Conservation (phyloP, 92 coral and sea anemone genomes). For the Bergia sp. region DNA sequence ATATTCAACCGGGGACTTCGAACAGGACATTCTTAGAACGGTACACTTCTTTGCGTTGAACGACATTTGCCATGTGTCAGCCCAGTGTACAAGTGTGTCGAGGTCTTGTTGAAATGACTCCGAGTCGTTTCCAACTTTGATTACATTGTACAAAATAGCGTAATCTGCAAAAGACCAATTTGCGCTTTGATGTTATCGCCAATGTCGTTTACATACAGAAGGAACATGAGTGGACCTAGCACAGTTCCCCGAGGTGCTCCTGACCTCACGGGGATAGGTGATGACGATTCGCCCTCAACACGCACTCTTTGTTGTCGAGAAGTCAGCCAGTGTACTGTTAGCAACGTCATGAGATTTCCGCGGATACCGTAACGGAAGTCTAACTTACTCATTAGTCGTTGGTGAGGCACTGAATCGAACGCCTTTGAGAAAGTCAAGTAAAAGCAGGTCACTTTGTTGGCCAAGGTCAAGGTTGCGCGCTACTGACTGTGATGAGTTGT, state of each 20-base stretch:
- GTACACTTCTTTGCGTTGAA: conserved; percentile 33
- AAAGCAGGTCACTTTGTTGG: conserved; percentile 21
- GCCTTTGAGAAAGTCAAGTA: conserved; percentile 5
- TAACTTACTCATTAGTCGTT: background rate
- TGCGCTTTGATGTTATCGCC: conserved; percentile 19
- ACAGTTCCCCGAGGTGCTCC: background rate
- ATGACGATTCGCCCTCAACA: background rate
- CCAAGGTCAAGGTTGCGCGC: conserved; percentile 12
- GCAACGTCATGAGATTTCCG: conserved; percentile 4
- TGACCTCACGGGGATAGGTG: conserved; percentile 5
- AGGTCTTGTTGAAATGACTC: conserved; percentile 7
- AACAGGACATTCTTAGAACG: conserved; percentile 26
- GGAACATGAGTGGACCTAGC: background rate
- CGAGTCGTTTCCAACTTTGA: background rate
- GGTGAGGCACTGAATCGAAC: conserved; percentile 8
- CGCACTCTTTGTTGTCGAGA: conserved; percentile 12
- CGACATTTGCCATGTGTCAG: background rate
- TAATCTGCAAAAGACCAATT: conserved; percentile 17
- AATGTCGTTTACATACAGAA: conserved; percentile 10
- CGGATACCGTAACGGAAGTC: conserved; percentile 2
- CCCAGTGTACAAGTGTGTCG: conserved; percentile 8
- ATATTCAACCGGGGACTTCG: conserved; percentile 31
- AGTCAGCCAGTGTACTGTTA: conserved; percentile 8
- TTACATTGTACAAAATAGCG: background rate
- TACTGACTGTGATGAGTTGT: background rate